Evolutionary conservation across 2,113 vertebrate species (phyloP).

Genomic region (Natator depressus): DNA sequence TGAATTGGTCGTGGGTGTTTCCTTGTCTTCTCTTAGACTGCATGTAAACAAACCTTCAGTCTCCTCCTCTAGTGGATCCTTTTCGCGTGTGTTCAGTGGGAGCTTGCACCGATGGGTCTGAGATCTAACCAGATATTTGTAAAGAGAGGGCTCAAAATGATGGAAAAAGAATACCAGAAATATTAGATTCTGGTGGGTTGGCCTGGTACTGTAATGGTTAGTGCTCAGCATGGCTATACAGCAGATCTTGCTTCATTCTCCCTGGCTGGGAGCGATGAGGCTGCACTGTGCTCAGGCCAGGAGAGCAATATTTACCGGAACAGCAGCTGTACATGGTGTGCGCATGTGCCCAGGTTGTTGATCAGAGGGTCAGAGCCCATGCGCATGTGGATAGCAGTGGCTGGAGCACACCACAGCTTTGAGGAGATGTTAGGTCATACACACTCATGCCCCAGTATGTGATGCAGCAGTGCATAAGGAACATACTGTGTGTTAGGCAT

Average conservation of each 20-base stretch:
- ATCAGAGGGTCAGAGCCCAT: background rate
- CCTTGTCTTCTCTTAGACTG: background rate
- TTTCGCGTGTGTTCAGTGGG: background rate
- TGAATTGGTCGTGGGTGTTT: background rate
- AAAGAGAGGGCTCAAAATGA: background rate
- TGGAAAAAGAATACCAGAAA: background rate
- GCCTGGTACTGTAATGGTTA: background rate
- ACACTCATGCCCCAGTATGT: background rate
- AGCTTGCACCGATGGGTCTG: background rate
- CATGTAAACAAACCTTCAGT: background rate
- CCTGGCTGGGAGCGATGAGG: background rate
- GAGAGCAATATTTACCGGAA: background rate
- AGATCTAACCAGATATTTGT: fast-evolving
- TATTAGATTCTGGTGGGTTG: background rate
- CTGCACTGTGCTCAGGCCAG: background rate
- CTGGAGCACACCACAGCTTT: background rate
- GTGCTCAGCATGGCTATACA: background rate
- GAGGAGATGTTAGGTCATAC: background rate
- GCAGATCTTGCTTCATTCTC: background rate
- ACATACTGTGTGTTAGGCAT: background rate
- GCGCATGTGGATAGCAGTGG: fast-evolving
- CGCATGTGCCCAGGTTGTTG: background rate
- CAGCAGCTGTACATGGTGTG: background rate
- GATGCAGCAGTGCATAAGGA: fast-evolving
- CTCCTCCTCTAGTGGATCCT: background rate